Evolutionary conservation across 2,888 invertebrate genomes (phyloP).

Genomic region (Hirtodrosophila duncani): DNA sequence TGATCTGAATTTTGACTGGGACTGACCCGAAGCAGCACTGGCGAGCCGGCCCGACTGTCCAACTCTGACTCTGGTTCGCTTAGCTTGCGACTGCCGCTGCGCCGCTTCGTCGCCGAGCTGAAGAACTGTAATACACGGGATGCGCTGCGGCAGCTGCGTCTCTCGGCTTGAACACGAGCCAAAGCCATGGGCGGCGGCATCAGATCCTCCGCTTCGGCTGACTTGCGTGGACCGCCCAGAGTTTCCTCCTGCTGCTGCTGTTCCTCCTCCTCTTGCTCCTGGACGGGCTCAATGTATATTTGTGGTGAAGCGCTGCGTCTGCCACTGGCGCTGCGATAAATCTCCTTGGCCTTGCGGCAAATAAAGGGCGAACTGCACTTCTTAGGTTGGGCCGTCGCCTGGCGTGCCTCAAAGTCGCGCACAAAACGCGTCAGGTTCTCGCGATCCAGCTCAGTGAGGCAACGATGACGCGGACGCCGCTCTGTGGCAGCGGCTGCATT

Average conservation of each 20-base stretch:
- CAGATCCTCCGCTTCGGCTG: slow-evolving; percentile 49
- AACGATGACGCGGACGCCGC: slow-evolving; percentile 58
- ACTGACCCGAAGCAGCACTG: slow-evolving; percentile 59
- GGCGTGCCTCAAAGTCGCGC: slow-evolving; percentile 71
- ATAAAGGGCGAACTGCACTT: slow-evolving; percentile 60
- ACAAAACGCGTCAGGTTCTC: slow-evolving; percentile 73
- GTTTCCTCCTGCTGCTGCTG: background rate
- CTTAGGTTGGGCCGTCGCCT: slow-evolving; percentile 45
- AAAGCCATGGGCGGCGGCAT: slow-evolving; percentile 55
- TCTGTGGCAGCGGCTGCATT: slow-evolving; percentile 6
- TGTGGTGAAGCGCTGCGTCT: slow-evolving; percentile 57
- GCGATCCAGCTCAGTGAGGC: slow-evolving; percentile 75
- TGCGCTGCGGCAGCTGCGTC: slow-evolving; percentile 66
- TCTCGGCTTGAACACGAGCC: slow-evolving; percentile 57
- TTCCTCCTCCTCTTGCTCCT: slow-evolving; percentile 16
- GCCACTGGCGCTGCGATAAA: slow-evolving; percentile 59
- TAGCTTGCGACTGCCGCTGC: slow-evolving; percentile 42
- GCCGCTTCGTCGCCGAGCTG: slow-evolving; percentile 70
- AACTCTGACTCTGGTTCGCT: slow-evolving; percentile 35
- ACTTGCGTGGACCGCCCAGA: slow-evolving; percentile 21
- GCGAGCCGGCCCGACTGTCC: slow-evolving; percentile 50
- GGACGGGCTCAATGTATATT: slow-evolving; percentile 29
- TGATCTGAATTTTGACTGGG: slow-evolving; percentile 8
- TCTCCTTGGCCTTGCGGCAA: slow-evolving; percentile 64
- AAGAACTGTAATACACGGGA: slow-evolving; percentile 73